Base-by-base conservation (phyloP, 2,113 vertebrate genomes). In the Nothocercus julius region DNA sequence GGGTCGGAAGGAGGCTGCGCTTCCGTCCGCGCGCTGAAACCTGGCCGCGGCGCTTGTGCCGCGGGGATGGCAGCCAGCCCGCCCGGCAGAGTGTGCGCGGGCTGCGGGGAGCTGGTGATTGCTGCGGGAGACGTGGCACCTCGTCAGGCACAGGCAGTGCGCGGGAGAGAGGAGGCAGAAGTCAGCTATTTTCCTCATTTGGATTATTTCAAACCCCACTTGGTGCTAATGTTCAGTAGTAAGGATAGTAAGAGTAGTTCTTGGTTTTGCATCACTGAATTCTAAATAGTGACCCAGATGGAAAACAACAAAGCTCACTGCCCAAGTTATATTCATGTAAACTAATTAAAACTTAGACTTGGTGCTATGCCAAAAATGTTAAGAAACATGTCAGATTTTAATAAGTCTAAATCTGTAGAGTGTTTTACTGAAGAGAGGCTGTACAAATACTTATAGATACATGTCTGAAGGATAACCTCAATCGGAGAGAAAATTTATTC, bases 101-200 rank as follows among this genome's bases (percentile, higher is more conserved):
- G 30, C 11, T 8, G 38, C 0, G 3, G 58, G 45, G 85, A 68
- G 70, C 62, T 0, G 4, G 61, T 6, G 27, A 40, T 38, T 49
- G 40, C 56, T 2, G 12, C 4, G 0, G 79, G 72, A 72, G 83
- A 80, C 47, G 53, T 62, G 61, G 86, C 87, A 91, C 44, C 94
- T 97, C 92, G 73, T 75, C 76, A 89, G 93, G 69, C 36, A 87
- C 10, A 14, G 45, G 89, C 56, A 89, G 76, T 87, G 79, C 56
- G 87, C 62, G 51, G 28, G 64, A 72, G n/a, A 92, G 59, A 28
- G 42, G 61, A 8, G 82, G 32, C 28, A 89, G n/a, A 86, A 82
- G 34, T 58, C 27, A 32, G 54, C 32, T 9, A 2, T 83, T 83
- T 74, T 49, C 40, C 78, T 53, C 0, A 0, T 15, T 81, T 92